phyloP scores from a whole-genome alignment of 2,113 vertebrate species.

The Notothenia rossii region DNA sequence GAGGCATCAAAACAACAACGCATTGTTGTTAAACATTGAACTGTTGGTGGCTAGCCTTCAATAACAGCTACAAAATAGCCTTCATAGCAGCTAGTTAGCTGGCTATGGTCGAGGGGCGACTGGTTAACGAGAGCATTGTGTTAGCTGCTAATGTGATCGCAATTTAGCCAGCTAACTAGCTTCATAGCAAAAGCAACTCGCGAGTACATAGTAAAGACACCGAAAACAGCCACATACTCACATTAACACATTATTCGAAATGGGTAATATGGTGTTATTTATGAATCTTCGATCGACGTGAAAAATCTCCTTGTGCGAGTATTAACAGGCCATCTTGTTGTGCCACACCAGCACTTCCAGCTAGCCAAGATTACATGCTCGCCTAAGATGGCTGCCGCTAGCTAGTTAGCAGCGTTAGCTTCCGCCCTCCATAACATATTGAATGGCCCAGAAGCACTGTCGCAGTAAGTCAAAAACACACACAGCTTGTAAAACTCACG shows the following conservation, averaged over 20 bases:
- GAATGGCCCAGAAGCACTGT: slow-evolving; percentile 22
- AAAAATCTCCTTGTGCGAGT: slow-evolving; percentile 65
- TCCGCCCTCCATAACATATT: slow-evolving; percentile 79
- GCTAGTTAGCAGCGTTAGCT: slow-evolving; percentile 77
- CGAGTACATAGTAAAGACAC: not conserved
- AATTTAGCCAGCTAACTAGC: slow-evolving; percentile 86
- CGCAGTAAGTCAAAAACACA: not conserved
- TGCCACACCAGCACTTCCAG: slow-evolving; percentile 79
- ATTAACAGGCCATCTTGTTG: slow-evolving; percentile 82
- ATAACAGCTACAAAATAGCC: slow-evolving; percentile 79
- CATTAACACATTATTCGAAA: not conserved
- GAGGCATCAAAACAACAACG: accelerated
- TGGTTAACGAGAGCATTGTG: slow-evolving; percentile 78
- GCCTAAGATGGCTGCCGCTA: slow-evolving; percentile 86
- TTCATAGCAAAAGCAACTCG: slow-evolving; percentile 60
- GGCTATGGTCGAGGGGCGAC: slow-evolving; percentile 62
- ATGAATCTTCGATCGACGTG: slow-evolving; percentile 42
- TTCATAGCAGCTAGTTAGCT: slow-evolving; percentile 82
- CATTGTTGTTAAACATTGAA: slow-evolving; percentile 30
- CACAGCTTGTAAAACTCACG: accelerated
- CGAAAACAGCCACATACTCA: slow-evolving; percentile 1
- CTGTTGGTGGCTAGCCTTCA: slow-evolving; percentile 63
- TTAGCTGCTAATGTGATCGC: slow-evolving; percentile 81
- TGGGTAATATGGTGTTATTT: not conserved
- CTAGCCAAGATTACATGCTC: slow-evolving; percentile 78